phyloP scores from a whole-genome alignment of 2,888 invertebrate species.

The Plemyria rubiginata region DNA sequence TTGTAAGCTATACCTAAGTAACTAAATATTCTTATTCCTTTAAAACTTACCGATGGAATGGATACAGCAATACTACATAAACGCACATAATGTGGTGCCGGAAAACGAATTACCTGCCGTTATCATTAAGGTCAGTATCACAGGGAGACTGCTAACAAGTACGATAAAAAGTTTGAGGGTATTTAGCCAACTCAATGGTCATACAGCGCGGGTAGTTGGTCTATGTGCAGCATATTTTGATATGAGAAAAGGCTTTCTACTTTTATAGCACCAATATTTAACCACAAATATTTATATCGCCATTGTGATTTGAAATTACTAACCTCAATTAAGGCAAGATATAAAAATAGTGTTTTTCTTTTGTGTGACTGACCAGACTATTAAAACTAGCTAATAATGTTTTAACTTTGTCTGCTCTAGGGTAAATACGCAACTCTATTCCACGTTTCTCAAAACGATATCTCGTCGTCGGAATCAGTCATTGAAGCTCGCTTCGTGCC shows the following conservation, averaged over 20 bases:
- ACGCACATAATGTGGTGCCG: constrained; percentile 8
- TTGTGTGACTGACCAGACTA: too few species aligned
- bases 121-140: constrained; percentile 87
- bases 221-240: too few species aligned
- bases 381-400: background rate
- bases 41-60: constrained; percentile 19
- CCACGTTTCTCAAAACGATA: constrained; percentile 55
- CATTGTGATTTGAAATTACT: background rate
- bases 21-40: constrained; percentile 7
- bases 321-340: too few species aligned
- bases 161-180: too few species aligned
- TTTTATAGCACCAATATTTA: too few species aligned
- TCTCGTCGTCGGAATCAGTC: constrained; percentile 43
- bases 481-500: constrained; percentile 85
- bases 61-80: constrained; percentile 8
- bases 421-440: constrained; percentile 71
- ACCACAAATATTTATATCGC: too few species aligned
- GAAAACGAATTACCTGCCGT: constrained; percentile 85
- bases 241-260: too few species aligned
- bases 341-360: too few species aligned
- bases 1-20: too few species aligned
- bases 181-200: too few species aligned
- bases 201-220: too few species aligned
- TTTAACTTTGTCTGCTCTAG: constrained; percentile 44
- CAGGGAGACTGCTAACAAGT: background rate